Evolutionary conservation across 2,797 vertebrate genomes (phyloP).

Genomic region (Dermochelys coriacea): DNA sequence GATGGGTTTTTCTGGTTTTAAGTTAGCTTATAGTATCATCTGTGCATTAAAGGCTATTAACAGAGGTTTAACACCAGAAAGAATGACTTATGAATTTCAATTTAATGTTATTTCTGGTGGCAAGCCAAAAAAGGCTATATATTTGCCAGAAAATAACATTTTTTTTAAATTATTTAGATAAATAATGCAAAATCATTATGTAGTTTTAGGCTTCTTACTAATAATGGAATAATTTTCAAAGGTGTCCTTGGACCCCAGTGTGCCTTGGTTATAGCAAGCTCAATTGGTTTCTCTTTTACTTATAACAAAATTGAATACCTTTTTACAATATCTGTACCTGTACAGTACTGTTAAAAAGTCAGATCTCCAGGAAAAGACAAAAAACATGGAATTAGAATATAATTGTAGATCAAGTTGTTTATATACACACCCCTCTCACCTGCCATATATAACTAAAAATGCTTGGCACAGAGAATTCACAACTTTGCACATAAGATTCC

Average conservation of each 20-base stretch:
- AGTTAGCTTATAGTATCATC: slow-evolving; percentile 20
- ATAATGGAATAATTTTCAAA: not conserved
- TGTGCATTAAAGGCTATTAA: not conserved
- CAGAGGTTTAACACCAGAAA: slow-evolving; percentile 36
- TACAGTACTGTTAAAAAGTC: not conserved
- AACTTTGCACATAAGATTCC: not conserved
- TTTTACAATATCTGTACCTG: not conserved
- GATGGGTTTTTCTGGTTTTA: slow-evolving; percentile 41
- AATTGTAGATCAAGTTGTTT: not conserved
- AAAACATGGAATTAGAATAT: not conserved
- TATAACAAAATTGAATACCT: not conserved
- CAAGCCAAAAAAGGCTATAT: slow-evolving; percentile 10
- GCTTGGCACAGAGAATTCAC: not conserved
- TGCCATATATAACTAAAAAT: too few relatives aligned
- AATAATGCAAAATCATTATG: not conserved
- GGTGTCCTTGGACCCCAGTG: not conserved
- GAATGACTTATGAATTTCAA: slow-evolving; percentile 22
- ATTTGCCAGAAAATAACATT: slow-evolving; percentile 45
- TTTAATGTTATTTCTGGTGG: slow-evolving; percentile 27
- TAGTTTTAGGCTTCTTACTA: not conserved
- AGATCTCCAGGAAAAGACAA: not conserved
- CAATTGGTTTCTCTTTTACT: not conserved
- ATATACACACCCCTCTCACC: too few relatives aligned
- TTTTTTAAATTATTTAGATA: slow-evolving; percentile 31
- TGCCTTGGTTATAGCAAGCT: not conserved